phyloP scores from a whole-genome alignment of 2,113 vertebrate species.

The Istiophorus platypterus region DNA sequence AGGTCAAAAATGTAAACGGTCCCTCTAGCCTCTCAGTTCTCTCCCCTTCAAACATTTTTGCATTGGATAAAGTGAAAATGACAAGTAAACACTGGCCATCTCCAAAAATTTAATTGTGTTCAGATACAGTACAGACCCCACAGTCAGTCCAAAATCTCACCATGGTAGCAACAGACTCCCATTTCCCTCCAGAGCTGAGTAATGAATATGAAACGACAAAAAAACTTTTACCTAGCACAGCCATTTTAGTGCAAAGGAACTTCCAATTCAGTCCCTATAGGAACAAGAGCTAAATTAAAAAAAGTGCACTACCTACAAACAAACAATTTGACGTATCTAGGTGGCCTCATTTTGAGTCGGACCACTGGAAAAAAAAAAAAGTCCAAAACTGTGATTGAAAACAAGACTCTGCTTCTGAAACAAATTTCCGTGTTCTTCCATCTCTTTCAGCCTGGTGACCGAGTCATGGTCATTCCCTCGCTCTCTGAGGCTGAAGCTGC shows the following conservation, averaged over 20 bases:
- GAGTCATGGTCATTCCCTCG: slow-evolving; percentile 94
- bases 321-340: not conserved
- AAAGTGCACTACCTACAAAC: not conserved
- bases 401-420: not conserved
- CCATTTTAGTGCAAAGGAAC: too few relatives aligned
- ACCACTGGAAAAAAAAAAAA: not conserved
- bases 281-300: not conserved
- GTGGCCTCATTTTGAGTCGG: not conserved
- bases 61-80: too few relatives aligned
- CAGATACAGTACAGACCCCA: too few relatives aligned
- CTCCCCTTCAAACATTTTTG: too few relatives aligned
- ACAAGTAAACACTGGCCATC: not conserved
- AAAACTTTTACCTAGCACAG: too few relatives aligned
- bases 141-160: not conserved
- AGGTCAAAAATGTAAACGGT: too few relatives aligned
- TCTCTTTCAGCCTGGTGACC: slow-evolving; percentile 86
- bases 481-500: slow-evolving; percentile 91
- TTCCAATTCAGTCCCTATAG: not conserved
- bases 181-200: not conserved
- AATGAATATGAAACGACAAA: too few relatives aligned
- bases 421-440: not conserved
- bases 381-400: not conserved
- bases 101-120: not conserved
- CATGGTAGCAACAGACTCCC: not conserved
- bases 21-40: too few relatives aligned